phyloP scores from a whole-genome alignment of 1,140 invertebrate species.

The Neodiprion fabricii region DNA sequence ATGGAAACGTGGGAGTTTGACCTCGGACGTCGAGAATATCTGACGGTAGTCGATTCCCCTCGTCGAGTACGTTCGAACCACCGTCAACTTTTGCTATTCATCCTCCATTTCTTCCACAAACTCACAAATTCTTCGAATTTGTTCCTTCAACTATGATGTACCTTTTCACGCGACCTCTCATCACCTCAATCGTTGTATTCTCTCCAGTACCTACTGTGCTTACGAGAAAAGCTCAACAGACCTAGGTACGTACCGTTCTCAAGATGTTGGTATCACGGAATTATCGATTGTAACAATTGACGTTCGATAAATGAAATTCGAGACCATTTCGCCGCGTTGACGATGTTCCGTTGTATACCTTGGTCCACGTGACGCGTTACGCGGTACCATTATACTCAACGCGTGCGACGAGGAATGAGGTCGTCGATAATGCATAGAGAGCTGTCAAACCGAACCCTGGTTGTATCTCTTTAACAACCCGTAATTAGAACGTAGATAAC shows the following conservation, averaged over 20 bases:
- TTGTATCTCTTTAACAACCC: slow-evolving; percentile 25
- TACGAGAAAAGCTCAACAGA: no score
- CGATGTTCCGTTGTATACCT: slow-evolving; percentile 11
- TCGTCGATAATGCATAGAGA: no score
- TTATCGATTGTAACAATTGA: no score
- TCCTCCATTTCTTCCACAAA: not conserved
- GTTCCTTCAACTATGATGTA: not conserved
- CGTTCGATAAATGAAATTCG: not conserved
- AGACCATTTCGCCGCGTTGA: slow-evolving; percentile 2
- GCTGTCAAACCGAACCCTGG: not conserved
- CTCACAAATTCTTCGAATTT: not conserved
- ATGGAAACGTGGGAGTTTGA: not conserved
- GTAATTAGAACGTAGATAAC: slow-evolving; percentile 52
- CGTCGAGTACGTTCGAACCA: no score
- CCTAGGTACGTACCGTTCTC: no score
- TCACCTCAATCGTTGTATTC: no score
- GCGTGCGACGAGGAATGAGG: no score
- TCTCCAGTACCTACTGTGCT: no score
- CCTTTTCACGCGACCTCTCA: no score
- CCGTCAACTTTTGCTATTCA: no score
- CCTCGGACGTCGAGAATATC: not conserved
- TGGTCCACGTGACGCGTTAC: not conserved
- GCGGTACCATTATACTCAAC: no score
- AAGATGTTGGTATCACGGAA: no score
- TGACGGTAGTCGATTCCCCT: not conserved